phyloP scores from a whole-genome alignment of 2,113 vertebrate species.

The Protobothrops mucrosquamatus region DNA sequence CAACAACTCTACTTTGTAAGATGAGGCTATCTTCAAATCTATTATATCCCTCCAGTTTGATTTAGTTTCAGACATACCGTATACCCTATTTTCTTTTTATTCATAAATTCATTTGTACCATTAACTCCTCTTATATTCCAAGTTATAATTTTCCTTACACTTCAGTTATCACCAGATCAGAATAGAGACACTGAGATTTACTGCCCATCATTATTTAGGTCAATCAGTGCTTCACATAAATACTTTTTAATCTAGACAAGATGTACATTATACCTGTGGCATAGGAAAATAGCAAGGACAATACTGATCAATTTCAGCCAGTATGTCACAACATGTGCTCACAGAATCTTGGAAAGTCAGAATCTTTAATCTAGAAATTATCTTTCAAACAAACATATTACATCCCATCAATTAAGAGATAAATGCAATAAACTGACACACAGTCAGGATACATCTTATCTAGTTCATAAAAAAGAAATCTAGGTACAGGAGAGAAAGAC shows the following conservation, averaged over 20 bases:
- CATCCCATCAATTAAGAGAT: neutral
- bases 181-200: neutral
- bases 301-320: neutral
- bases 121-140: neutral
- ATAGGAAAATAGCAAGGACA: neutral
- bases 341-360: neutral
- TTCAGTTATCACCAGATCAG: neutral
- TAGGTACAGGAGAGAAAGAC: neutral
- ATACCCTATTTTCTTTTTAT: neutral
- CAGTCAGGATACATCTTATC: neutral
- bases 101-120: neutral
- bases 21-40: neutral
- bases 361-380: neutral
- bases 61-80: neutral
- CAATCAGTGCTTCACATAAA: neutral
- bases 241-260: neutral
- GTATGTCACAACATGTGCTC: neutral
- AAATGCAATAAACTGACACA: neutral
- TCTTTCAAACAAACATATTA: neutral
- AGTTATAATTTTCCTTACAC: neutral
- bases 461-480: neutral
- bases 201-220: neutral
- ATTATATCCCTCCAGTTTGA: neutral
- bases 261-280: neutral
- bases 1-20: neutral